A percentile compares a stretch with the other conserved stretches of the same genome.
Evolutionary conservation across 2,113 vertebrate species (phyloP).

Genomic region (Callocephalon fimbriatum): DNA sequence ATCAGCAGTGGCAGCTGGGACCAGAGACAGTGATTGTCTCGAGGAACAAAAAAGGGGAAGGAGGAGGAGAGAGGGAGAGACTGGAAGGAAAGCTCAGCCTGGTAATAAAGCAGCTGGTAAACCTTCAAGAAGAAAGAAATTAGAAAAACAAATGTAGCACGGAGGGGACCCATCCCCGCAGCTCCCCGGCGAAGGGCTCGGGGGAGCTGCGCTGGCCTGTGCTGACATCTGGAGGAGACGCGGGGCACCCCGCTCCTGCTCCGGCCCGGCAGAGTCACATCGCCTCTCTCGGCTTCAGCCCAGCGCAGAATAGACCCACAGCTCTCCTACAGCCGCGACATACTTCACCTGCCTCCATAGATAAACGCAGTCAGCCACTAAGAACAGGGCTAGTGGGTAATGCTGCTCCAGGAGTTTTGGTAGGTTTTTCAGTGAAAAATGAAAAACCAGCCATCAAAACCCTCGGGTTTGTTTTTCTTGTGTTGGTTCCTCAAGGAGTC

Average conservation of each 20-base stretch:
- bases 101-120: conserved; percentile 86
- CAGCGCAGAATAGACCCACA: accelerated
- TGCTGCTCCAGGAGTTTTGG: background rate
- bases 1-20: conserved; percentile 88
- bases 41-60: conserved; percentile 75
- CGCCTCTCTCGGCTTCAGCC: too few species aligned
- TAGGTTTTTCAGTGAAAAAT: background rate
- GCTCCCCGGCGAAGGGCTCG: background rate
- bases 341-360: background rate
- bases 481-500: background rate
- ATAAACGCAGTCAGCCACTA: too few species aligned
- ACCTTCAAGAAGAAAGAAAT: conserved; percentile 84
- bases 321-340: accelerated
- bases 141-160: conserved; percentile 83
- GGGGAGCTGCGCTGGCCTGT: conserved; percentile 15
- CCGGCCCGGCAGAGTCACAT: background rate
- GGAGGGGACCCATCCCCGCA: conserved; percentile 49
- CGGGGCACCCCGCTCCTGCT: background rate
- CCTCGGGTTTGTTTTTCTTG: background rate
- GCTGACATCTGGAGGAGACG: conserved; percentile 76
- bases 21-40: conserved; percentile 85
- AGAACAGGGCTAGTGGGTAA: too few species aligned
- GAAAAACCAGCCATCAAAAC: background rate
- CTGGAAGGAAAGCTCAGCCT: conserved; percentile 76
- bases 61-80: conserved; percentile 70